Evolutionary conservation across 1,140 invertebrate species (phyloP).

Genomic region (Ostrea denselamellosa): DNA sequence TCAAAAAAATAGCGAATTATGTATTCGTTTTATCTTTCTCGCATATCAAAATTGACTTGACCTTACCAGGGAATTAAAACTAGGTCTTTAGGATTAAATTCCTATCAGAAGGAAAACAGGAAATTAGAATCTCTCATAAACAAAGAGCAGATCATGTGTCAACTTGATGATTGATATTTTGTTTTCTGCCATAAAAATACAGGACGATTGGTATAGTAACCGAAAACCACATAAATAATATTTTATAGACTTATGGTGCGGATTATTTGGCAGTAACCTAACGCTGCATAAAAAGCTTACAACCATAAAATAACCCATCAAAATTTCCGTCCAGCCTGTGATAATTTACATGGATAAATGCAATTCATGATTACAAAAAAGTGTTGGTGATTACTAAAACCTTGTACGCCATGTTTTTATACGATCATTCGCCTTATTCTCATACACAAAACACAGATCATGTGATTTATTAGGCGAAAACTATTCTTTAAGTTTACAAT

Average conservation of each 20-base stretch:
- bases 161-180: slow-evolving; percentile 6
- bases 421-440: neutral
- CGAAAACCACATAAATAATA: slow-evolving; percentile 29
- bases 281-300: slow-evolving; percentile 8
- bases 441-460: neutral
- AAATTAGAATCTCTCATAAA: slow-evolving; percentile 22
- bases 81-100: neutral
- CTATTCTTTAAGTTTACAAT: slow-evolving; percentile 3
- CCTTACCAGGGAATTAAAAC: neutral
- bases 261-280: slow-evolving; percentile 18
- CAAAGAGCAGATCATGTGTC: neutral
- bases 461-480: slow-evolving; percentile 11
- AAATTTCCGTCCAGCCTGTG: neutral
- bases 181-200: slow-evolving; percentile 2
- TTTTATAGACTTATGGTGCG: slow-evolving; percentile 26
- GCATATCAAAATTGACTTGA: neutral
- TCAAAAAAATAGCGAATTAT: neutral
- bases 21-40: slow-evolving; percentile 7
- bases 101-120: slow-evolving; percentile 7
- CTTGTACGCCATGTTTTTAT: slow-evolving; percentile 8
- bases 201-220: slow-evolving; percentile 14
- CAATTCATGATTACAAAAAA: slow-evolving; percentile 38
- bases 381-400: slow-evolving; percentile 17
- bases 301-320: slow-evolving; percentile 3
- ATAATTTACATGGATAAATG: slow-evolving; percentile 20